Conservation (phyloP, 2,797 vertebrate species). For the Zalophus californianus region DNA sequence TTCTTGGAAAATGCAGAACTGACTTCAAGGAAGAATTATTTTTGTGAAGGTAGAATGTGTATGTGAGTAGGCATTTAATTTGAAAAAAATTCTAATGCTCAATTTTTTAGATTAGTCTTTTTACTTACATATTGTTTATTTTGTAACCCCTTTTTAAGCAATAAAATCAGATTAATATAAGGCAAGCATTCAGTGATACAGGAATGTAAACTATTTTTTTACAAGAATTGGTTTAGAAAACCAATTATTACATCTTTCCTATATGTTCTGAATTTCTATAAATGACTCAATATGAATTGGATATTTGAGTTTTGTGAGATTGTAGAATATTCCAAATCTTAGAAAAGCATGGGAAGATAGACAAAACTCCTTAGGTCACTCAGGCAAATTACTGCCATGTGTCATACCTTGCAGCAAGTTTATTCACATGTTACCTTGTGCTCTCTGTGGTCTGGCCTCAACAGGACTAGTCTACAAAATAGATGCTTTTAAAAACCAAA, state of each 20-base stretch:
- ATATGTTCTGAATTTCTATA: slow-evolving; percentile 25
- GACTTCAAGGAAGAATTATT: background rate
- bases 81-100: background rate
- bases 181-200: background rate
- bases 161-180: background rate
- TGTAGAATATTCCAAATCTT: slow-evolving; percentile 3
- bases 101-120: background rate
- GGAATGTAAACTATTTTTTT: background rate
- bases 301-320: background rate
- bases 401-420: slow-evolving; percentile 17
- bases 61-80: background rate
- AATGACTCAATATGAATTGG: background rate
- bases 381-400: background rate
- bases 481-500: slow-evolving; percentile 27
- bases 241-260: background rate
- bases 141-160: background rate
- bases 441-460: background rate
- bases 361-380: background rate
- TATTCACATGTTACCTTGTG: background rate
- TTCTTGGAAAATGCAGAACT: background rate
- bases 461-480: background rate
- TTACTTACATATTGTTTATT: background rate
- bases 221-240: slow-evolving; percentile 17
- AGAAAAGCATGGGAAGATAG: background rate
- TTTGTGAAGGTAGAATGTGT: background rate